Evolutionary conservation across 1,140 invertebrate genomes (phyloP).

Genomic region (Zeugodacus cucurbitae): DNA sequence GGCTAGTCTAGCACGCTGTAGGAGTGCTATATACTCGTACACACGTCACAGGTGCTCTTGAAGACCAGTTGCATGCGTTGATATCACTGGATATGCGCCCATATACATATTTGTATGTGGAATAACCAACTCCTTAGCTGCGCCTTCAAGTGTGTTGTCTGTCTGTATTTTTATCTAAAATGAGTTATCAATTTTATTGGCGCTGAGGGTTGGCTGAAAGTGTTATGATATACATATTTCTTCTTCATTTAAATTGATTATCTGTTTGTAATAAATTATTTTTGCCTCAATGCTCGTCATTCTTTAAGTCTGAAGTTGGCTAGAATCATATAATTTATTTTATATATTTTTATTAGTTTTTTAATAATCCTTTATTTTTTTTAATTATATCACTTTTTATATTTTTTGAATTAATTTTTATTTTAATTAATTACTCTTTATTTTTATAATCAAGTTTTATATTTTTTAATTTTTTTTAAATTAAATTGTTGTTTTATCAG

Average conservation of each 20-base stretch:
- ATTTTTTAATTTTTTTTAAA: too few relatives aligned
- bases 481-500: too few relatives aligned
- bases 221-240: not conserved
- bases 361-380: too few relatives aligned
- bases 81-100: not conserved
- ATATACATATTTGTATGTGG: too few relatives aligned
- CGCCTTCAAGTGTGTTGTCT: not conserved
- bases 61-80: not conserved
- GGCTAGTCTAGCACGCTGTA: not conserved
- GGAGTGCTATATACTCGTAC: not conserved
- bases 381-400: too few relatives aligned
- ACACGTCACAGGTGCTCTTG: not conserved
- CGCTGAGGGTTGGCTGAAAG: not conserved
- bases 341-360: too few relatives aligned
- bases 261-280: not conserved
- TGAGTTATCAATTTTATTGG: not conserved
- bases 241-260: not conserved
- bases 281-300: not conserved
- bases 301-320: too few relatives aligned
- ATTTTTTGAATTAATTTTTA: too few relatives aligned
- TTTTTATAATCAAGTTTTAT: too few relatives aligned
- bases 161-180: conserved; percentile 16
- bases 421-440: too few relatives aligned
- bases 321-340: too few relatives aligned
- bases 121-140: not conserved